Conservation (phyloP, 2,888 invertebrate genomes). For the Leucophenga montana region DNA sequence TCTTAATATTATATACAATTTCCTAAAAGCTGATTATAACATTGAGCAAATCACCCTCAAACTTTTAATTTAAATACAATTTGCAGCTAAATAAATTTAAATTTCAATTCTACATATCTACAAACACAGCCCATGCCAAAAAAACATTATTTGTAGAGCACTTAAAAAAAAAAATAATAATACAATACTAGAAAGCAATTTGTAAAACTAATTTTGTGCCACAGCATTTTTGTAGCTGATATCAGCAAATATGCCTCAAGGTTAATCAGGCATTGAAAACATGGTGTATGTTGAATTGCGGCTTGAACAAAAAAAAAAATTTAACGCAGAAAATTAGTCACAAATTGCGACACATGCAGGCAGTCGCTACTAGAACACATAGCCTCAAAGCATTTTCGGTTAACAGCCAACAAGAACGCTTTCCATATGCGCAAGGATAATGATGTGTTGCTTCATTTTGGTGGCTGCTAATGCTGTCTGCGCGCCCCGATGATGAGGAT, state of each 20-base stretch:
- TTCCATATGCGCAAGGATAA: slow-evolving; percentile 3
- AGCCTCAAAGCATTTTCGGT: neutral
- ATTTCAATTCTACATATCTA: too few species aligned
- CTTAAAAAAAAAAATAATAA: neutral
- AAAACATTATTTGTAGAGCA: too few species aligned
- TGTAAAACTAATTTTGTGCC: neutral
- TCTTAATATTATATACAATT: too few species aligned
- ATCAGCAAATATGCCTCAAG: neutral
- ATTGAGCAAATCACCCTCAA: too few species aligned
- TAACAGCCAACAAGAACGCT: neutral
- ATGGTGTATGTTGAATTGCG: neutral
- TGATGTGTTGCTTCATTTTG: slow-evolving; percentile 5
- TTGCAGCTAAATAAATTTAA: too few species aligned
- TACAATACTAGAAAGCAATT: too few species aligned
- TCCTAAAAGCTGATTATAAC: too few species aligned
- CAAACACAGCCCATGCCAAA: too few species aligned
- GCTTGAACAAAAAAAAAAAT: neutral
- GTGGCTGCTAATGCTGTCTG: slow-evolving; percentile 18
- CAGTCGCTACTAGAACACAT: neutral
- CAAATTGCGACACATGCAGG: too few species aligned
- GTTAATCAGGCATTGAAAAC: neutral
- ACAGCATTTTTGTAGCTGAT: neutral
- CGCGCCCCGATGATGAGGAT: neutral
- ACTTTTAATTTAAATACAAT: too few species aligned
- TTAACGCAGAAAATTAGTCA: neutral